phyloP scores from a whole-genome alignment of 2,797 vertebrate genomes.

The Anolis apletophallus region DNA sequence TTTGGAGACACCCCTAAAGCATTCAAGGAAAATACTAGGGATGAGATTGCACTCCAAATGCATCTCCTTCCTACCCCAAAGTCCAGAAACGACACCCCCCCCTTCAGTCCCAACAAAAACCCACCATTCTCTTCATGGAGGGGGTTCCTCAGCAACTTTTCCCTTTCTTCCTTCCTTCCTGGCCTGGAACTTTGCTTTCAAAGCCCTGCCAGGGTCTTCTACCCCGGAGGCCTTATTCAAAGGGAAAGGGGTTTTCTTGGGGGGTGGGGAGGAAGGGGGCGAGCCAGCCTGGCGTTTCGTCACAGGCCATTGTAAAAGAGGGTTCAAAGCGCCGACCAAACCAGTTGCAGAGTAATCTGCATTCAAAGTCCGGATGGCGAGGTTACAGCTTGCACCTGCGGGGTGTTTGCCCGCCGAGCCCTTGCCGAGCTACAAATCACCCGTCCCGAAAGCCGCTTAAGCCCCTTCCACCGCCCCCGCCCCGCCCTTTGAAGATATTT shows the following conservation, averaged over 20 bases:
- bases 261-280: no score
- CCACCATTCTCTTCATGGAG: background rate
- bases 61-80: no score
- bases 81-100: no score
- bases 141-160: background rate
- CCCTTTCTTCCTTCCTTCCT: background rate
- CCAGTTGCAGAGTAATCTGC: conserved; percentile 81
- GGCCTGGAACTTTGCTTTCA: conserved; percentile 72
- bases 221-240: conserved; percentile 81
- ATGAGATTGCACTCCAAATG: no score
- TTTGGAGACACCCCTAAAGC: no score
- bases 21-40: no score
- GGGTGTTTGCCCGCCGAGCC: conserved; percentile 79
- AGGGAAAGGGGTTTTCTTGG: conserved; percentile 47
- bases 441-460: conserved; percentile 80
- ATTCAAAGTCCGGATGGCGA: conserved; percentile 82
- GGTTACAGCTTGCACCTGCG: conserved; percentile 81
- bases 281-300: conserved; percentile 80
- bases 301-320: conserved; percentile 84
- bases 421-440: conserved; percentile 81
- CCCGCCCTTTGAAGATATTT: conserved; percentile 76
- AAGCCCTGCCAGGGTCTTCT: conserved; percentile 77
- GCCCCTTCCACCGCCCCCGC: conserved; percentile 66
- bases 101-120: no score
- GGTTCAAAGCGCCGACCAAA: conserved; percentile 86